phyloP scores from a whole-genome alignment of 2,113 vertebrate genomes.

The Poeciliopsis occidentalis region DNA sequence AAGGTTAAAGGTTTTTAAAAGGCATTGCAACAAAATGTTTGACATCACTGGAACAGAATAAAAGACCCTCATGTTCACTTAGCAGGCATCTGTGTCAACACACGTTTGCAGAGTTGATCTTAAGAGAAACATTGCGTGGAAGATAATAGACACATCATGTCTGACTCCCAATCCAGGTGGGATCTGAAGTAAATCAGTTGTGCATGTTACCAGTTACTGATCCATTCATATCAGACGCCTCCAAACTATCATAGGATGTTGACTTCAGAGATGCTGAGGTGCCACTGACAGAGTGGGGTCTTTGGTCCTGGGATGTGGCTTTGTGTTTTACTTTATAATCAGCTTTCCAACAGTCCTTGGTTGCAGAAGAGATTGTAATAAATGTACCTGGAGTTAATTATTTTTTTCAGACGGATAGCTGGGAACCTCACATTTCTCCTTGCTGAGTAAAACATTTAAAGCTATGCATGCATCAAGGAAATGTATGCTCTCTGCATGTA shows the following conservation, averaged over 20 bases:
- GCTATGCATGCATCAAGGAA: too few relatives aligned
- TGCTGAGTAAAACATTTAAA: slow-evolving; percentile 4
- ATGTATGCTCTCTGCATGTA: too few relatives aligned
- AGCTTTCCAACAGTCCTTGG: slow-evolving; percentile 25
- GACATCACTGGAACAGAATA: neutral
- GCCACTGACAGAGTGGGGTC: slow-evolving; percentile 16
- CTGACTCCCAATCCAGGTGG: slow-evolving; percentile 17
- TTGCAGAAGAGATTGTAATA: slow-evolving; percentile 1
- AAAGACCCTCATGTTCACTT: neutral
- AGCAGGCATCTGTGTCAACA: neutral
- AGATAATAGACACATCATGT: neutral
- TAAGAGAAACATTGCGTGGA: neutral
- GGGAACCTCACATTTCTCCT: neutral
- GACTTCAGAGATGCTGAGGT: slow-evolving; percentile 12
- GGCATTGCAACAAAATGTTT: neutral
- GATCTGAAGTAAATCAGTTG: slow-evolving; percentile 28
- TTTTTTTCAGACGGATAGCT: slow-evolving; percentile 20
- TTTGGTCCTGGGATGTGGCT: slow-evolving; percentile 45
- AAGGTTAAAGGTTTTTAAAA: neutral
- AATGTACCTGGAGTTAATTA: neutral
- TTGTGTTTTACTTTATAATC: slow-evolving; percentile 28
- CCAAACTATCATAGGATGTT: neutral
- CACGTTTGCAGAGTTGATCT: neutral
- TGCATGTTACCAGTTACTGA: slow-evolving; percentile 27
- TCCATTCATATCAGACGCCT: slow-evolving; percentile 12